phyloP scores from a whole-genome alignment of 2,797 vertebrate species.

The Crenichthys baileyi region DNA sequence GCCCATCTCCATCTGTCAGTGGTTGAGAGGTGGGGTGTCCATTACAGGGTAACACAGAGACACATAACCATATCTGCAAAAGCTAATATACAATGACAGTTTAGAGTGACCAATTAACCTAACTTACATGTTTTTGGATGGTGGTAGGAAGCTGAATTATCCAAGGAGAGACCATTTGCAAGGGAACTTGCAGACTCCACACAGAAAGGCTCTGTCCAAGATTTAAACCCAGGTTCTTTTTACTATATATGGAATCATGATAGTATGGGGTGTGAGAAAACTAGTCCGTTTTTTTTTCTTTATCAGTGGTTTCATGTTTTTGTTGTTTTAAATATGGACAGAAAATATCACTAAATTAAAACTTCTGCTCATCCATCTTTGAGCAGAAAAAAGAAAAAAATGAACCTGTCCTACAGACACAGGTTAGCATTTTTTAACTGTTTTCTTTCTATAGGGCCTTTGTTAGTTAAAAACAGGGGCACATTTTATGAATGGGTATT shows the following conservation, averaged over 20 bases:
- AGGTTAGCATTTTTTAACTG: background rate
- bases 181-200: background rate
- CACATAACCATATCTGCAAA: too few species aligned
- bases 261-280: background rate
- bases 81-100: background rate
- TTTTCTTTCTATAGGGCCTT: slow-evolving; percentile 32
- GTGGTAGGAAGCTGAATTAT: background rate
- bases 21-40: background rate
- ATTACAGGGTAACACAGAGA: too few species aligned
- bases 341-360: too few species aligned
- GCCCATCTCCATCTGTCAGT: background rate
- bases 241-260: background rate
- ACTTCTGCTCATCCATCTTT: too few species aligned
- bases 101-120: background rate
- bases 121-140: background rate
- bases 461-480: slow-evolving; percentile 25
- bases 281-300: background rate
- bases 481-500: slow-evolving; percentile 36
- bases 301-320: background rate
- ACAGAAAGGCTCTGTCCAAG: background rate
- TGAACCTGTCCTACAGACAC: background rate
- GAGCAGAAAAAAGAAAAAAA: too few species aligned
- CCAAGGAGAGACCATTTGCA: background rate
- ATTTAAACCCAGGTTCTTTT: background rate
- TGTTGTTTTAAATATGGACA: too few species aligned